Base-by-base conservation (phyloP, 2,888 invertebrate species). In the Listrodromus nycthemerus region DNA sequence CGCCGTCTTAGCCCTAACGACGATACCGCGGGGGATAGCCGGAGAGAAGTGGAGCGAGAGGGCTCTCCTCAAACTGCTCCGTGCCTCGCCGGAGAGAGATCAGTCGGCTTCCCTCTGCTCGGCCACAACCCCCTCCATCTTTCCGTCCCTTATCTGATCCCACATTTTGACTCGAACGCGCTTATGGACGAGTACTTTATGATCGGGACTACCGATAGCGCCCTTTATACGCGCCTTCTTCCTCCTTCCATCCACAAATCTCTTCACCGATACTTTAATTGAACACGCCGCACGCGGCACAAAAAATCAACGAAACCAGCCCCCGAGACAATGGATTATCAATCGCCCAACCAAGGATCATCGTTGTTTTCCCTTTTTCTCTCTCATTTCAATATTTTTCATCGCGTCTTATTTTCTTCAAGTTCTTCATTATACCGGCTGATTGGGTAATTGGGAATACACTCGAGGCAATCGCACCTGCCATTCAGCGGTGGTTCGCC, bases 141-240 rank as follows among this genome's bases (percentile, higher is more conserved):
- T 24, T n/a, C 52, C 65, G 16, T 30, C 13, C 65, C 69, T 82
- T 86, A 86, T 87, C 84, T 86, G 86, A 86, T 87, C 82, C 81
- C 82, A 86, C 84, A 82, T 87, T 87, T 87, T 87, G 86, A 87
- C 84, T 86, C 84, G 80, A 78, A 81, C 83, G 80, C 85, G 83
- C 83, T 87, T 86, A 87, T 87, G 86, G 84, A 86, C 84, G 86
- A 86, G 86, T 85, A 87, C 86, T 86, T 87, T 83, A 86, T 85
- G 86, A 87, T 87, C 83, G 84, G 84, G 67, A 83, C 84, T 66
- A 82, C 82, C 82, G 86, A 87, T 87, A 87, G 80, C 41, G 4
- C 79, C 79, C 78, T 77, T 52, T 74, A 76, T 77, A 75, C 79
- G 80, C 13, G 75, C 69, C 75, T 70, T 73, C 74, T 78, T 70